Percentiles rank a stretch among this genome's conserved stretches.
phyloP scores from a whole-genome alignment of 2,113 vertebrate genomes.

The Ceyx cyanopectus region DNA sequence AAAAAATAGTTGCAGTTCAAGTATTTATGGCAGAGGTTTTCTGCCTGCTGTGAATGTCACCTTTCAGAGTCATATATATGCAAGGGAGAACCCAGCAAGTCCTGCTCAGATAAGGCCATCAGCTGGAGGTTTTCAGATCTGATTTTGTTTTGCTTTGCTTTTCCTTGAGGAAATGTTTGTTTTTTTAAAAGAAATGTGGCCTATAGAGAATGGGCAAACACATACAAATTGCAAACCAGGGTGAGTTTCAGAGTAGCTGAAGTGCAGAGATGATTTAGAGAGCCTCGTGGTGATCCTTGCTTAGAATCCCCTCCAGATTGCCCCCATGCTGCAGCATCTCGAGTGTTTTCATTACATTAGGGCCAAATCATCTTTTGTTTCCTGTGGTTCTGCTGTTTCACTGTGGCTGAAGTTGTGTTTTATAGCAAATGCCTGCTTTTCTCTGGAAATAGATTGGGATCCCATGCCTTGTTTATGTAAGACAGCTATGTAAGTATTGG shows the following conservation, averaged over 20 bases:
- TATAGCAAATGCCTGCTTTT: background rate
- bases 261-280: background rate
- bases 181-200: background rate
- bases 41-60: background rate
- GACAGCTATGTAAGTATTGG: background rate
- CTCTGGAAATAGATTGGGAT: background rate
- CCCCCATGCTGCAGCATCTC: background rate
- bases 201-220: background rate
- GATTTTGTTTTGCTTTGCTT: background rate
- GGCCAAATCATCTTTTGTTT: constrained; percentile 9
- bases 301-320: background rate
- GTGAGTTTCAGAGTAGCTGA: background rate
- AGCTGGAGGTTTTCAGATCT: background rate
- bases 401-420: background rate
- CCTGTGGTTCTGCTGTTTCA: background rate
- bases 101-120: background rate
- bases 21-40: background rate
- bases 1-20: background rate
- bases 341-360: background rate
- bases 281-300: background rate
- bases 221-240: background rate
- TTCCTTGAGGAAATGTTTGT: background rate
- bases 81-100: background rate
- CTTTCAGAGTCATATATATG: background rate
- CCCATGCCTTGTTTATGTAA: background rate